phyloP scores from a whole-genome alignment of 2,888 invertebrate genomes.

The Monopis laevigella region DNA sequence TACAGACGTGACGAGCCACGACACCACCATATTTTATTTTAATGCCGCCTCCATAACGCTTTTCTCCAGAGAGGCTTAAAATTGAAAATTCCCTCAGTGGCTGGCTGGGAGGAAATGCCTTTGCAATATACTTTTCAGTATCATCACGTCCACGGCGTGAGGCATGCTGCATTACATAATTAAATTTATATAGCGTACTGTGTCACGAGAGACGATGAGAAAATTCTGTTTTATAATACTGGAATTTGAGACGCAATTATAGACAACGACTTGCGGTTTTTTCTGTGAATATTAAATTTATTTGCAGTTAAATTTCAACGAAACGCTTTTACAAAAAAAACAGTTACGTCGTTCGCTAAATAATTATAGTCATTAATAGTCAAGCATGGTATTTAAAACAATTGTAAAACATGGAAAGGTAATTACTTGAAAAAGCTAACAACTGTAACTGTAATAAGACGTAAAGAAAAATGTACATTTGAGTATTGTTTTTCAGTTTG shows the following conservation, averaged over 20 bases:
- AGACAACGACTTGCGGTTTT: no score
- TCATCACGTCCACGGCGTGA: constrained; percentile 5
- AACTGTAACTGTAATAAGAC: no score
- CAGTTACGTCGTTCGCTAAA: no score
- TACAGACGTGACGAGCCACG: constrained; percentile 57
- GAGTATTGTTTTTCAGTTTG: no score
- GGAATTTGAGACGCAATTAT: constrained; percentile 5
- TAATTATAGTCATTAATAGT: no score
- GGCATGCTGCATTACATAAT: constrained; percentile 8
- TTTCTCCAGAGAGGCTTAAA: constrained; percentile 44
- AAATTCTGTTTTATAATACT: constrained; percentile 3
- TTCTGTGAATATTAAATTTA: no score
- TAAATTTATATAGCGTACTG: constrained; percentile 7
- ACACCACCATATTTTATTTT: constrained; percentile 54
- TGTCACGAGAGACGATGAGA: constrained; percentile 3
- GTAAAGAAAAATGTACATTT: no score
- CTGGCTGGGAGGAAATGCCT: constrained; percentile 10
- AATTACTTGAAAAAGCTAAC: no score
- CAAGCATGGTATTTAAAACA: no score
- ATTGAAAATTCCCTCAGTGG: constrained; percentile 57
- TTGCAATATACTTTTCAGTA: constrained; percentile 12
- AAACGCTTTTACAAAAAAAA: no score
- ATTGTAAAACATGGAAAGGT: no score
- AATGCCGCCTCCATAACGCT: constrained; percentile 43
- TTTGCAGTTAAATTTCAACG: no score